Base-by-base conservation (phyloP, 1,140 invertebrate genomes). In the Samia ricini region DNA sequence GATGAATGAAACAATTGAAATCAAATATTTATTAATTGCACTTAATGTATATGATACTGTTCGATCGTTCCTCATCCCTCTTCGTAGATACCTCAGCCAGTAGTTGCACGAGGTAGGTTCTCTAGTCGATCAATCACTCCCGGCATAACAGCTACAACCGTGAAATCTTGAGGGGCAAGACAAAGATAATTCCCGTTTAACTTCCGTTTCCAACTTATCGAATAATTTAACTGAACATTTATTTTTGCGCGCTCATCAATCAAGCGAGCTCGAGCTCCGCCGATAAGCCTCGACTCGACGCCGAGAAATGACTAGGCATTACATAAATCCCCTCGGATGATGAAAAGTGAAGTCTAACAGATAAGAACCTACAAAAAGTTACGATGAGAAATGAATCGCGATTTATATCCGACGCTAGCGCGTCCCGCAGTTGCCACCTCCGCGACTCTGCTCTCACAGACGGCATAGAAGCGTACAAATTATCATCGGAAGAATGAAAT, bases 161-260 rank as follows among this genome's bases (percentile, higher is more conserved):
- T 85, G 77, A 89, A 87, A 84, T 88, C 83, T 89, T 87, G 66
- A 70, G 79, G 83, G 83, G 83, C 78, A 86, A 85, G 83, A 87
- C 85, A 87, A 88, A 90, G 90, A 91, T 91, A 91, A 91, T 89
- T 90, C 88, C 85, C 88, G 85, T 89, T 91, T 91, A 91, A 91
- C 90, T 91, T 91, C 88, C 90, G 89, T 90, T 91, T 85, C 79
- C 86, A 91, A 91, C 90, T 91, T 91, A 91, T 91, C 90, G 90
- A 91, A 91, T 91, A 91, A 91, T 91, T 91, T 91, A 91, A 91
- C 88, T 91, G 85, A 90, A 89, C 89, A 91, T 91, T 91, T 91
- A 91, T 91, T 91, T 91, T 89, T 90, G 87, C 89, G 85, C 88
- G 88, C 86, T 91, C 90, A 91, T 91, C 90, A 91, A 91, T 91